Evolutionary conservation across 2,797 vertebrate genomes (phyloP).

Genomic region (Chromis chromis): DNA sequence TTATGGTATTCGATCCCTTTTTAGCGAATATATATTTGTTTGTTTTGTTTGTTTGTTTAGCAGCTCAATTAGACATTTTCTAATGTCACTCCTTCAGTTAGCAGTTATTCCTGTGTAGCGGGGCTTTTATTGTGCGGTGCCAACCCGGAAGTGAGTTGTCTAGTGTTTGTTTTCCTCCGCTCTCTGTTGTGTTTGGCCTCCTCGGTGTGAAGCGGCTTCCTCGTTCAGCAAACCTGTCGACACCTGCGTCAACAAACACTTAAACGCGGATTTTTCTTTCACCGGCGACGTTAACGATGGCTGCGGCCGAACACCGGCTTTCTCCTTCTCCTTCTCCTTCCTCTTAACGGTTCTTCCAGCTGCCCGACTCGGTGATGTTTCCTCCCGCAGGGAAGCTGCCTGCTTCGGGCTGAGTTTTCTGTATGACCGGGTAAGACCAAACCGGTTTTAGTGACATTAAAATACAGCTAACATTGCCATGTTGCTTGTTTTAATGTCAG

Average conservation of each 20-base stretch:
- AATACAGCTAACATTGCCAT: background rate
- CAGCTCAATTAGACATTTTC: too few species aligned
- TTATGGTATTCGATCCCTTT: too few species aligned
- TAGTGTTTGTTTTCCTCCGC: background rate
- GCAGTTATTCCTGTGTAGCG: background rate
- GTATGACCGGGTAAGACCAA: slow-evolving; percentile 68
- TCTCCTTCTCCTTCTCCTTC: background rate
- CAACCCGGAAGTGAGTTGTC: slow-evolving; percentile 15
- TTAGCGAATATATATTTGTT: too few species aligned
- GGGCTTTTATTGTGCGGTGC: slow-evolving; percentile 47
- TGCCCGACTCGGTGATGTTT: slow-evolving; percentile 44
- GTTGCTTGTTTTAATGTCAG: background rate
- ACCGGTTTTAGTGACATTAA: slow-evolving; percentile 1
- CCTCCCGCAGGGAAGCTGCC: slow-evolving; percentile 32
- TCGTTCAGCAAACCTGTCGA: slow-evolving; percentile 20
- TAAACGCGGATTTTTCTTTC: background rate
- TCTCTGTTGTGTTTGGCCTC: slow-evolving; percentile 40
- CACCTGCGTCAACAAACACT: slow-evolving; percentile 30
- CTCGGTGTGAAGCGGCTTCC: slow-evolving; percentile 24
- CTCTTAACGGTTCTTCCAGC: background rate
- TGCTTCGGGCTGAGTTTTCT: slow-evolving; percentile 62
- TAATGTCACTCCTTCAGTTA: too few species aligned
- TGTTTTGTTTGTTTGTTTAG: too few species aligned
- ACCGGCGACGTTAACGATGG: background rate
- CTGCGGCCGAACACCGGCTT: background rate